A percentile compares a stretch with the other conserved stretches of the same genome.
Evolutionary conservation across 2,888 invertebrate species (phyloP).

Genomic region (Folsomia manolachei): DNA sequence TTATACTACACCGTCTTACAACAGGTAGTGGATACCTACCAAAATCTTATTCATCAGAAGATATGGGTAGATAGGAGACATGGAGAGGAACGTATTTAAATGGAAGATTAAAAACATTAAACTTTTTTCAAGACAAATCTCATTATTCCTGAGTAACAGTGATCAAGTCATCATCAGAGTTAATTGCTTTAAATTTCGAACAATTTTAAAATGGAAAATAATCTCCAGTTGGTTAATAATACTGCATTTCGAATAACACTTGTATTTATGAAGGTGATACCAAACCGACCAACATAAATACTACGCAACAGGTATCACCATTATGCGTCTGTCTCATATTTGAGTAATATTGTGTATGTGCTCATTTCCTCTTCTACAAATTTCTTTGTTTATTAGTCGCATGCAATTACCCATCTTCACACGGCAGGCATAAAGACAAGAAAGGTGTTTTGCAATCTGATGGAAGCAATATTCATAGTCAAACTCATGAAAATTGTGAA

Average conservation of each 20-base stretch:
- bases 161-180: neutral
- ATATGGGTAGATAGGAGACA: too few relatives aligned
- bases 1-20: too few relatives aligned
- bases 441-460: slow-evolving; percentile 11
- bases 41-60: too few relatives aligned
- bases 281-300: too few relatives aligned
- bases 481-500: slow-evolving; percentile 13
- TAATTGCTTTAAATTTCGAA: neutral
- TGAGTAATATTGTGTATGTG: too few relatives aligned
- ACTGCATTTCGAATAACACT: slow-evolving; percentile 1
- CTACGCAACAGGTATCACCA: neutral
- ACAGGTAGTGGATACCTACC: neutral
- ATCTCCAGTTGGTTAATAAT: slow-evolving; percentile 15
- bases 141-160: neutral
- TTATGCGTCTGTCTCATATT: neutral
- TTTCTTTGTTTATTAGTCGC: neutral
- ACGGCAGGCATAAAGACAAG: neutral
- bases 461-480: too few relatives aligned
- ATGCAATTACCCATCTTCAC: neutral
- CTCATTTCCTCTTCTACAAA: neutral
- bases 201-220: neutral
- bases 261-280: neutral
- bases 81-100: neutral
- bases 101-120: neutral
- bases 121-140: neutral